Percentiles rank a stretch among this genome's conserved stretches.
These are phyloP conservation scores for Drosophila meridionalis DNA, from an alignment of 2,888 invertebrate genomes.

Conservation along the genomic window DNA sequence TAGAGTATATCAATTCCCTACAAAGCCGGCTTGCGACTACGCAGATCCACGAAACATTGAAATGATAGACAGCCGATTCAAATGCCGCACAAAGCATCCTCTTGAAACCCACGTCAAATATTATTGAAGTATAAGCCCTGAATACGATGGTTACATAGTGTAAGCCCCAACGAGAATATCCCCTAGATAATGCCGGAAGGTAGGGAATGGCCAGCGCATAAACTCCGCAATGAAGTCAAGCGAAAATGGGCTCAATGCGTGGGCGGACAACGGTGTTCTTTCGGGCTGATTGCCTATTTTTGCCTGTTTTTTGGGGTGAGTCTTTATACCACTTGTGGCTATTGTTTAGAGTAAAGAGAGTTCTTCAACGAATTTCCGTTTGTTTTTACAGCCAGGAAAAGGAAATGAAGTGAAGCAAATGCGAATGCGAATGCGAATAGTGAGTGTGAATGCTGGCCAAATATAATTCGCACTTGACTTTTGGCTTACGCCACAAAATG, in stretches of 20 bases:
- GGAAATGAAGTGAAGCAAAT: conserved; percentile 66
- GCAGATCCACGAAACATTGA: neutral
- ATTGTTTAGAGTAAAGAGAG: conserved; percentile 46
- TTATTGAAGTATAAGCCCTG: conserved; percentile 2
- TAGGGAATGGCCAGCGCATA: conserved; percentile 22
- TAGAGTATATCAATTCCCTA: neutral
- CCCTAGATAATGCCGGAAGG: neutral
- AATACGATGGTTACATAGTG: neutral
- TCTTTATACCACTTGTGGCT: conserved; percentile 47
- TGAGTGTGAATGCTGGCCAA: conserved; percentile 11
- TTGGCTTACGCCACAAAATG: conserved; percentile 28
- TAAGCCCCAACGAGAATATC: neutral
- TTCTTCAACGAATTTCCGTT: conserved; percentile 33
- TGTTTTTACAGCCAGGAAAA: conserved; percentile 51
- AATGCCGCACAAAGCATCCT: neutral
- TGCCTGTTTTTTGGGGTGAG: neutral
- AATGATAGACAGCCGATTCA: neutral
- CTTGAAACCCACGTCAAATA: conserved; percentile 5
- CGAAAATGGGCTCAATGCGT: conserved; percentile 65
- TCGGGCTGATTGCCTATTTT: conserved; percentile 27
- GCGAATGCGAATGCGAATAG: neutral
- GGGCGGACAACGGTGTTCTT: neutral
- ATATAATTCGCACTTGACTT: conserved; percentile 40
- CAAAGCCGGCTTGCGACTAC: neutral
- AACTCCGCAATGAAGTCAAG: conserved; percentile 65